Evolutionary conservation across 1,140 invertebrate genomes (phyloP), one percentile per base, ranked within the genome.

Genomic region (Aphaenogaster floridana): DNA sequence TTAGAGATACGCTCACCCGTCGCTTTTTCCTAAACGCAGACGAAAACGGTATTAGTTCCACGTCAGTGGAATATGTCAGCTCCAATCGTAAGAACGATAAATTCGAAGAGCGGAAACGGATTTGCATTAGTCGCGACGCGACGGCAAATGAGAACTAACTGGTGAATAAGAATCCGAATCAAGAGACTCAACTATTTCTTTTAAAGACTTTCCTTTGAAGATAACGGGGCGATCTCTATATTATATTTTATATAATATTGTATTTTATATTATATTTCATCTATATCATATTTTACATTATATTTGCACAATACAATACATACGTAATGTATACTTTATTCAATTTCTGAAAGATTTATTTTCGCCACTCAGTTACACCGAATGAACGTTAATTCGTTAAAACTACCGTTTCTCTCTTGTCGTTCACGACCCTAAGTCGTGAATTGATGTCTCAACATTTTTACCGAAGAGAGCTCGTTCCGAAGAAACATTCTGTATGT

Each of bases 11-110:
- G 50, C 54, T 48, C 64, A n/a, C 34, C 42, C 71, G 72, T 52
- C 81, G 86, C 72, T 78, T 90, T 90, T 87, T 87, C 76, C 89
- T 84, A 84, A 84, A 84, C 50, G 66, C 72, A 68, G 63, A 86
- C 87, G 52, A 89, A 84, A 64, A 77, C 59, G 84, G 61, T 81
- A 89, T 89, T 89, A 85, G 71, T 90, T 90, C 86, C 74, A n/a
- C 83, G 85, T 89, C 85, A 89, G 77, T 59, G 66, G 45, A 68
- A 83, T 84, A 74, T 76, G 80, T 84, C 80, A 84, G 71, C 57
- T 84, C 69, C 80, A 84, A 84, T 84, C 71, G 80, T 76, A 74
- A 57, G 80, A 48, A 76, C 80, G 71, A 84, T 84, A 84, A 84
- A 84, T 84, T 84, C 45, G 45, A 50, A 28, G 48, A 83, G 42